phyloP scores from a whole-genome alignment of 2,888 invertebrate genomes.

The Scelioninae gen. 2 region DNA sequence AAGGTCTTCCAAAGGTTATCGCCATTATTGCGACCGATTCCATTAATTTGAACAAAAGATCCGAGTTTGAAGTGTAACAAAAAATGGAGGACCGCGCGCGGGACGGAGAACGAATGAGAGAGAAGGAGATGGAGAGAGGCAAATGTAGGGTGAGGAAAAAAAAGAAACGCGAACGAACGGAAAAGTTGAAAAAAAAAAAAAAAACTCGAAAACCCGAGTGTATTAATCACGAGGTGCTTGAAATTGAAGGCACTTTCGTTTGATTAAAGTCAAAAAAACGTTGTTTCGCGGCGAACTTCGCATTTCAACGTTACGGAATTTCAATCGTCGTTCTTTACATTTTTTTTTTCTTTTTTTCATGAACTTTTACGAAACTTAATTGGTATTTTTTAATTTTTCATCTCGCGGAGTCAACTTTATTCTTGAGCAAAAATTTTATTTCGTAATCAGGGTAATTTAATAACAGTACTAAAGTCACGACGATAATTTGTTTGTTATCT shows the following conservation, averaged over 20 bases:
- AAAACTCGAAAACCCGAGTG: constrained; percentile 8
- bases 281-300: constrained; percentile 1
- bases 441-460: too few relatives aligned
- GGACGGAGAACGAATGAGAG: too few relatives aligned
- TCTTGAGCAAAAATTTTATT: too few relatives aligned
- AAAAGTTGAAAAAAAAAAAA: constrained; percentile 19
- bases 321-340: background rate
- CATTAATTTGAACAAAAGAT: constrained; percentile 34
- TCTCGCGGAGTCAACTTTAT: too few relatives aligned
- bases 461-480: too few relatives aligned
- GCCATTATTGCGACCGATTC: too few relatives aligned
- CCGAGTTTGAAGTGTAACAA: too few relatives aligned
- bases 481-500: too few relatives aligned
- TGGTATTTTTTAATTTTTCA: background rate
- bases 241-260: constrained; percentile 33
- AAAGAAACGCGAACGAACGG: constrained; percentile 13
- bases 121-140: too few relatives aligned
- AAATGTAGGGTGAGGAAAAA: background rate
- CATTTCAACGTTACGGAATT: background rate
- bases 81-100: background rate
- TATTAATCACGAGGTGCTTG: constrained; percentile 12
- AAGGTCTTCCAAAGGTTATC: too few relatives aligned
- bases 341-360: background rate
- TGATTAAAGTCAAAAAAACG: constrained; percentile 36
- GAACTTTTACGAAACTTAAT: constrained; percentile 4